phyloP scores from a whole-genome alignment of 35 echinoderm and acorn worm species.

The Heliocidaris erythrogramma region DNA sequence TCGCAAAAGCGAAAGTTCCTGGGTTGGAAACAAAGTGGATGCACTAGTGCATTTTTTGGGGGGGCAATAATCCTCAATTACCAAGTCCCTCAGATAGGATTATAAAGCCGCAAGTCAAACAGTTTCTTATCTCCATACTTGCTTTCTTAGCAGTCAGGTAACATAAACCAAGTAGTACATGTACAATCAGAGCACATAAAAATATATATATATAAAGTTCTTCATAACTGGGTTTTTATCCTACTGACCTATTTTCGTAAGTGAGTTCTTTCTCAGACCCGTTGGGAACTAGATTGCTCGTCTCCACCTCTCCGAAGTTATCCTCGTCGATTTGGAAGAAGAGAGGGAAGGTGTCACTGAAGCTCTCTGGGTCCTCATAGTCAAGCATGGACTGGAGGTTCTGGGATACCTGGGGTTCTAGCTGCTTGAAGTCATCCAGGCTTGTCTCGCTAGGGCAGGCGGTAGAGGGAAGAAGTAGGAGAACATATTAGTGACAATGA shows the following conservation, averaged over 20 bases:
- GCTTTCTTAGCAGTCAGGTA: too few relatives aligned
- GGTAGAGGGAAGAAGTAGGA: background rate
- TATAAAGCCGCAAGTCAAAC: too few relatives aligned
- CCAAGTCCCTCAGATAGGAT: too few relatives aligned
- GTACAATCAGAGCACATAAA: too few relatives aligned
- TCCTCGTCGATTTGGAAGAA: slow-evolving; percentile 68
- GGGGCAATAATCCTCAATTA: too few relatives aligned
- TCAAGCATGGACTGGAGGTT: slow-evolving; percentile 76
- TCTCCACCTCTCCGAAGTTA: slow-evolving; percentile 71
- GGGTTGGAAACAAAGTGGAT: background rate
- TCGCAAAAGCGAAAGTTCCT: too few relatives aligned
- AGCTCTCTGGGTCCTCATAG: slow-evolving; percentile 71
- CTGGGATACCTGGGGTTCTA: slow-evolving; percentile 67
- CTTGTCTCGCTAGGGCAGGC: slow-evolving; percentile 55
- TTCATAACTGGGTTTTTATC: background rate
- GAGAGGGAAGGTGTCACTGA: slow-evolving; percentile 62
- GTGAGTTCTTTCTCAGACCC: slow-evolving; percentile 4
- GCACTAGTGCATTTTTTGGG: background rate
- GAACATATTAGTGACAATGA: background rate
- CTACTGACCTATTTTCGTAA: background rate
- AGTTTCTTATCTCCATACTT: too few relatives aligned
- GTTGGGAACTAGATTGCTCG: slow-evolving; percentile 53
- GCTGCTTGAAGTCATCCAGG: slow-evolving; percentile 84
- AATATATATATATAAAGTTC: too few relatives aligned
- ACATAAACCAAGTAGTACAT: too few relatives aligned